Base-by-base conservation (phyloP, 2,797 vertebrate species). In the Acrocephalus scirpaceus region DNA sequence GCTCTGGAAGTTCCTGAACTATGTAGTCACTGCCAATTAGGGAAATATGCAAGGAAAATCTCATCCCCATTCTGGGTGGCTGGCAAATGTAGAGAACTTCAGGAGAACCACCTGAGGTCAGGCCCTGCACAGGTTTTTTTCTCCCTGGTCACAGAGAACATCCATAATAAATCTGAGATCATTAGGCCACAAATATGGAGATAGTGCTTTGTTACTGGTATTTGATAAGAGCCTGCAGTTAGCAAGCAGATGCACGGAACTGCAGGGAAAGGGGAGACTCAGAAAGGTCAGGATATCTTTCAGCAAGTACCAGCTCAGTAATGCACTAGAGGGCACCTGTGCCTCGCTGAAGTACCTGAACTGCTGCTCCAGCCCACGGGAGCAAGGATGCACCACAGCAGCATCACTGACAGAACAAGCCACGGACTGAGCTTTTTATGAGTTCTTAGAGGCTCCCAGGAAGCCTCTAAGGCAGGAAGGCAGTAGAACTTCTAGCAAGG, bases 251-350 rank as follows among this genome's bases (percentile, higher is more conserved):
- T 6, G 17, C 16, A 40, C 20, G 16, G 16, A 45, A 60, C 12
- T 48, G 17, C 25, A 47, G 13, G 16, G 19, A 51, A 71, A 79
- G 16, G 7, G 13, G 13, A 45, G 11, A 32, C n/a, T 71, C 47
- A 22, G 38, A 76, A 76, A 60, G 47, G 45, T 64, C 38, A 34
- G 25, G 27, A 0, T 14, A n/a, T 21, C 34, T 65, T 58, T 40
- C 42, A 56, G 47, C 22, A 45, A 48, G 47, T 8, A 77, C 11
- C 34, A 51, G 74, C 17, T 70, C 64, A 70, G 26, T 13, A 50
- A 61, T 36, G 76, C 96, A 95, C 95, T 95, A 96, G 92, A 93
- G 93, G 95, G 93, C 95, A 96, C 54, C 87, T 94, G 13, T 5
- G 85, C 44, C 56, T 64, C 62, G 18, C 65, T 44, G 30, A 64